Percentiles rank a stretch among this genome's conserved stretches.
Evolutionary conservation across 2,888 invertebrate species (phyloP).

Genomic region (Aethes cnicana): DNA sequence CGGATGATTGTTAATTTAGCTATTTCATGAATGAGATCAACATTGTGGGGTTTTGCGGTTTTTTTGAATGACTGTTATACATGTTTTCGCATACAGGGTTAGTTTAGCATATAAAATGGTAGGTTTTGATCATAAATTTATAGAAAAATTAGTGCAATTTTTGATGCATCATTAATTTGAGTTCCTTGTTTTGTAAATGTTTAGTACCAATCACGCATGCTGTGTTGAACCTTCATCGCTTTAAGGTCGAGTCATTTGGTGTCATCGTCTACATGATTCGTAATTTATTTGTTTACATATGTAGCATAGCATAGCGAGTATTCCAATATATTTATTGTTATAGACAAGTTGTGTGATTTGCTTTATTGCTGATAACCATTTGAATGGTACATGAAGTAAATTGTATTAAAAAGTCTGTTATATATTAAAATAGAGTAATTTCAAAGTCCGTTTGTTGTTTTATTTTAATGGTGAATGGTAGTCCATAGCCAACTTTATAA

Average conservation of each 20-base stretch:
- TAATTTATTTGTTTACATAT: conserved; percentile 60
- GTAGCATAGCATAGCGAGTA: conserved; percentile 58
- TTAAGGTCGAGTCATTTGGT: conserved; percentile 63
- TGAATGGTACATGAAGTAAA: conserved; percentile 68
- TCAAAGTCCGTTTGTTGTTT: conserved; percentile 51
- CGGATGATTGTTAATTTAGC: conserved; percentile 16
- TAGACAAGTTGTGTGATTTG: conserved; percentile 60
- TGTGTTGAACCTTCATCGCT: conserved; percentile 49
- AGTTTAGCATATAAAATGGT: conserved; percentile 30
- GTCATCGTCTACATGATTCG: conserved; percentile 58
- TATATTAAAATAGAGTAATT: conserved; percentile 64
- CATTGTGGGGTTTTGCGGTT: conserved; percentile 5
- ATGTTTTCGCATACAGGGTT: conserved; percentile 43
- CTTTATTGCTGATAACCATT: conserved; percentile 62
- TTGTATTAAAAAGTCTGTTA: conserved; percentile 80
- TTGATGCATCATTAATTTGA: conserved; percentile 39
- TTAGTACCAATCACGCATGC: conserved; percentile 54
- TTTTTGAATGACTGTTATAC: conserved; percentile 7
- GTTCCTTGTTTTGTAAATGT: conserved; percentile 52
- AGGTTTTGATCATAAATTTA: conserved; percentile 17
- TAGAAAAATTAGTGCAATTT: conserved; percentile 11
- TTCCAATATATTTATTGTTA: conserved; percentile 77
- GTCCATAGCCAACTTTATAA: too few species aligned
- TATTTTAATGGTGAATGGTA: conserved; percentile 35
- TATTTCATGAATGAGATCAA: conserved; percentile 15